Evolutionary conservation across 2,888 invertebrate genomes (phyloP).

Genomic region (Ganaspis brasiliensis): DNA sequence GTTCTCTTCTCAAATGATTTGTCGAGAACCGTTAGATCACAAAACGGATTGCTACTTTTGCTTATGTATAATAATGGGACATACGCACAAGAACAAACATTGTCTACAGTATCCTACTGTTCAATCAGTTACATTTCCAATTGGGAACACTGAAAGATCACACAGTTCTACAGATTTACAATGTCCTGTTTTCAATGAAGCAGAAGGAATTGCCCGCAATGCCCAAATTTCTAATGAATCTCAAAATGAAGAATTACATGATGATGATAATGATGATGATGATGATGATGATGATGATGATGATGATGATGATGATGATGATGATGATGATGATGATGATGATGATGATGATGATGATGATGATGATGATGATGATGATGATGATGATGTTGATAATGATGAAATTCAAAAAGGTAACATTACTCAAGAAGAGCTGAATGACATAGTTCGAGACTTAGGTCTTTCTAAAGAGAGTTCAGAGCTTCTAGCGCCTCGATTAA

Average conservation of each 20-base stretch:
- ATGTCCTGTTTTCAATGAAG: too few relatives aligned
- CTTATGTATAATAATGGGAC: background rate
- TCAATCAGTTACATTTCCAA: constrained; percentile 4
- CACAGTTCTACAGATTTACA: too few relatives aligned
- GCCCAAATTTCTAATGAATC: too few relatives aligned
- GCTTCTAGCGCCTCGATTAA: background rate
- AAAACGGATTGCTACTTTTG: constrained; percentile 7
- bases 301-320: too few relatives aligned
- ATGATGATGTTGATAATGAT: too few relatives aligned
- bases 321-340: too few relatives aligned
- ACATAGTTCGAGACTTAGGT: background rate
- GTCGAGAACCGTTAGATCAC: background rate
- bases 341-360: too few relatives aligned
- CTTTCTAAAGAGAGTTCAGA: background rate
- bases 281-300: too few relatives aligned
- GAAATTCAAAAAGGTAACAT: background rate
- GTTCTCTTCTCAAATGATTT: constrained; percentile 9
- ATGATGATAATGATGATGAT: too few relatives aligned
- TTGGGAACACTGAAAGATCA: too few relatives aligned
- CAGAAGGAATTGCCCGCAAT: too few relatives aligned
- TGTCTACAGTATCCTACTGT: background rate
- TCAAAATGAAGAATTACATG: background rate
- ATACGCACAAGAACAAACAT: background rate
- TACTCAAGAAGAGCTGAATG: background rate
- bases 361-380: too few relatives aligned